A percentile compares a stretch with the other conserved stretches of the same genome.
phyloP scores from a whole-genome alignment of 2,797 vertebrate genomes.

The Arrhamphus sclerolepis region DNA sequence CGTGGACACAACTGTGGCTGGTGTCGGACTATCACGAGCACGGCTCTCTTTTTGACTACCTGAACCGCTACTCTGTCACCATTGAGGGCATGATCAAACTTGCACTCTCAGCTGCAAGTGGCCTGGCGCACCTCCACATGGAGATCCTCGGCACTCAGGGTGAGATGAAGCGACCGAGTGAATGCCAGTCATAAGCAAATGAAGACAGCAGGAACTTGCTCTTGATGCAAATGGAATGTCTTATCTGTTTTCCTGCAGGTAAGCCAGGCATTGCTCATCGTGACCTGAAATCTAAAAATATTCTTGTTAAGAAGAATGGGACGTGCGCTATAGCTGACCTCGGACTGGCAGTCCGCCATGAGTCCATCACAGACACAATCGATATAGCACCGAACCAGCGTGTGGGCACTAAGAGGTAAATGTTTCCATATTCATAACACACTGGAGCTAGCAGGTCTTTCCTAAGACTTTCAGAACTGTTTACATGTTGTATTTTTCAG shows the following conservation, averaged over 20 bases:
- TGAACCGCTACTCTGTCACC: constrained; percentile 95
- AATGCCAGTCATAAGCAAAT: not conserved
- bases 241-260: constrained; percentile 74
- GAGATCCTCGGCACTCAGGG: constrained; percentile 99
- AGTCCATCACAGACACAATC: constrained; percentile 95
- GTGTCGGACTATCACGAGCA: constrained; percentile 98
- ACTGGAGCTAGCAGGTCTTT: not conserved
- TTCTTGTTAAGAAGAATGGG: constrained; percentile 97
- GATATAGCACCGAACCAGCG: constrained; percentile 98
- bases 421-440: not conserved
- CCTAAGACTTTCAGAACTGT: not conserved
- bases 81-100: constrained; percentile 99
- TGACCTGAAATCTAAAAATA: constrained; percentile 98
- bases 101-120: constrained; percentile 92
- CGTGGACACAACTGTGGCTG: constrained; percentile 98
- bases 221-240: constrained; percentile 13
- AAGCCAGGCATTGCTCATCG: constrained; percentile 98
- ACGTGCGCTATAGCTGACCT: constrained; percentile 97
- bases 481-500: not conserved
- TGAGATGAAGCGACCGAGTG: constrained; percentile 62
- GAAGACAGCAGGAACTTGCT: not conserved
- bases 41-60: constrained; percentile 96
- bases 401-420: constrained; percentile 96
- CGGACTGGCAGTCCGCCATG: constrained; percentile 95
- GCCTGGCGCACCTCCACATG: constrained; percentile 97